phyloP scores from a whole-genome alignment of 2,888 invertebrate species.

The Caenorhabditis sulstoni region DNA sequence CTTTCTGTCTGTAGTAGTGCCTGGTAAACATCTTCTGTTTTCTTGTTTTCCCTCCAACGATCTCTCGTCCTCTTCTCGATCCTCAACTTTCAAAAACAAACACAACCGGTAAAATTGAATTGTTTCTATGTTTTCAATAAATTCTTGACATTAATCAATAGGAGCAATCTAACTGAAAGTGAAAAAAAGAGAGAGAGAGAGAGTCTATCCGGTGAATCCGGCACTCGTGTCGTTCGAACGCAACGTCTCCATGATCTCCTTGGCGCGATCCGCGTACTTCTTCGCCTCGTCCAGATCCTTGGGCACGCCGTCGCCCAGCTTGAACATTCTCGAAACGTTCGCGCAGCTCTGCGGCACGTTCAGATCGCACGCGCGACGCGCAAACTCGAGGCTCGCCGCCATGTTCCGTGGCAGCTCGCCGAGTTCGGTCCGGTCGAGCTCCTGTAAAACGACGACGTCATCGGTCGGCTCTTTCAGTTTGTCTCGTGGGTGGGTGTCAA shows the following conservation, averaged over 20 bases:
- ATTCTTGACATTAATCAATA: background rate
- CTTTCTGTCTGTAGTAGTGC: conserved; percentile 27
- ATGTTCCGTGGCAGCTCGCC: conserved; percentile 72
- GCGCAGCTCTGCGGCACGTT: conserved; percentile 92
- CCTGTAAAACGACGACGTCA: conserved; percentile 56
- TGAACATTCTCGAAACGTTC: conserved; percentile 86
- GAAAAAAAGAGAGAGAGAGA: background rate
- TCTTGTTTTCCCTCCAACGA: conserved; percentile 9
- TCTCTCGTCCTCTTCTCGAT: conserved; percentile 16
- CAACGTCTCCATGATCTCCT: conserved; percentile 69
- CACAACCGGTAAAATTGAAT: background rate
- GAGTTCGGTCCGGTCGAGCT: conserved; percentile 63
- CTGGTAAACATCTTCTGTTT: conserved; percentile 30
- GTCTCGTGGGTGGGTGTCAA: background rate
- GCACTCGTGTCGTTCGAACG: conserved; percentile 61
- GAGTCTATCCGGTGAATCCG: conserved; percentile 66
- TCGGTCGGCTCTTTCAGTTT: too few relatives aligned
- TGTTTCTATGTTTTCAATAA: conserved; percentile 16
- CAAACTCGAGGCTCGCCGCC: conserved; percentile 88
- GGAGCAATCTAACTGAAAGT: background rate
- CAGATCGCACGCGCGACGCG: conserved; percentile 88
- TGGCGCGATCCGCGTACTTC: conserved; percentile 71
- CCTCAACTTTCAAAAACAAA: conserved; percentile 39
- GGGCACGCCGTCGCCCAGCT: conserved; percentile 77
- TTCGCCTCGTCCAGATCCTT: conserved; percentile 74